Evolutionary conservation across 2,797 vertebrate genomes (phyloP).

Genomic region (Fistularia tabacaria): DNA sequence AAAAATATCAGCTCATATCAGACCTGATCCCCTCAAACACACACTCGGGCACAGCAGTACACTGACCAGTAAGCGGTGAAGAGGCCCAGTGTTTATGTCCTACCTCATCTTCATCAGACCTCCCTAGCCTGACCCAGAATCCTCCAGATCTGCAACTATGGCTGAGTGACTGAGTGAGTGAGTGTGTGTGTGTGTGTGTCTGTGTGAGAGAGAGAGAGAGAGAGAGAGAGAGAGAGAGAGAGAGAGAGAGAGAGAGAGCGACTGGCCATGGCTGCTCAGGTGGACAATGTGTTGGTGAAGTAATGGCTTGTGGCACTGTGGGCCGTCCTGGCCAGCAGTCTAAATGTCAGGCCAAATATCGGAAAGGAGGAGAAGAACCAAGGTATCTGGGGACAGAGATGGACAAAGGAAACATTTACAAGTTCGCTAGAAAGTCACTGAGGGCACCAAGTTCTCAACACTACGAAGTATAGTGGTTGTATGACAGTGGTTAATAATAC

Average conservation of each 20-base stretch:
- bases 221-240: too few species aligned
- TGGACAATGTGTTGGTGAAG: slow-evolving; percentile 47
- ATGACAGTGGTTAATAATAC: too few species aligned
- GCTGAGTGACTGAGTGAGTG: slow-evolving; percentile 2
- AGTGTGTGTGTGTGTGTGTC: slow-evolving; percentile 8
- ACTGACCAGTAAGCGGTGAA: slow-evolving; percentile 59
- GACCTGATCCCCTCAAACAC: slow-evolving; percentile 48
- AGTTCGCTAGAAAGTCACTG: slow-evolving; percentile 2
- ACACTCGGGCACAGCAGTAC: slow-evolving; percentile 20
- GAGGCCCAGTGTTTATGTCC: slow-evolving; percentile 55
- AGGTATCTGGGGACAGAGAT: slow-evolving; percentile 2
- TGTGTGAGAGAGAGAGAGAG: too few species aligned
- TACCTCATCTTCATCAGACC: slow-evolving; percentile 61
- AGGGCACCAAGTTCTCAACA: neutral
- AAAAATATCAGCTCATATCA: slow-evolving; percentile 58
- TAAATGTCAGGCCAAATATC: slow-evolving; percentile 54
- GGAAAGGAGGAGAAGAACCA: slow-evolving; percentile 20
- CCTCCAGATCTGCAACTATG: slow-evolving; percentile 49
- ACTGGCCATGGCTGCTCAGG: slow-evolving; percentile 43
- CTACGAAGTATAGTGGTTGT: too few species aligned
- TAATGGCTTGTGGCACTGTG: slow-evolving; percentile 58
- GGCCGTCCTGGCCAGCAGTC: slow-evolving; percentile 45
- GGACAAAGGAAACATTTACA: neutral
- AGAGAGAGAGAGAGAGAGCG: too few species aligned
- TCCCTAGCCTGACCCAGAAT: slow-evolving; percentile 60